These are phyloP conservation scores for Gavialis gangeticus DNA, from an alignment of 2,113 vertebrate species.

Conservation along the genomic window DNA sequence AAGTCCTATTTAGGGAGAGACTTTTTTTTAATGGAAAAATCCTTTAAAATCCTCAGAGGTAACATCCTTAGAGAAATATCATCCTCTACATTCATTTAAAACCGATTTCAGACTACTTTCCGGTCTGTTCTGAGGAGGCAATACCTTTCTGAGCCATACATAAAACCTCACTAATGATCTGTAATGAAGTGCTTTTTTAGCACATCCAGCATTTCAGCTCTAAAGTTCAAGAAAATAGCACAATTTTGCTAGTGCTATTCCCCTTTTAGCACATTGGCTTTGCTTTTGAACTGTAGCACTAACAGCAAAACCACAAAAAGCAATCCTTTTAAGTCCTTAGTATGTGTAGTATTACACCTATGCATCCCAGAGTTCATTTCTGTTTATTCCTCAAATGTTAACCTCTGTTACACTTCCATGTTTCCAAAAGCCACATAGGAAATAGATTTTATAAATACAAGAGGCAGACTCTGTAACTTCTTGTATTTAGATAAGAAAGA, in stretches of 20 bases:
- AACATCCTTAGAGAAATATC: slow-evolving; percentile 63
- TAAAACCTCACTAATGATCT: slow-evolving; percentile 77
- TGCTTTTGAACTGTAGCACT: slow-evolving; percentile 62
- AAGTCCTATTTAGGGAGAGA: slow-evolving; percentile 67
- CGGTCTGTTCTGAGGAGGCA: slow-evolving; percentile 60
- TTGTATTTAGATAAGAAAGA: slow-evolving; percentile 74
- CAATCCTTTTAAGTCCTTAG: neutral
- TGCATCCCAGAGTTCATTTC: neutral
- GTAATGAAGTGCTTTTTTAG: slow-evolving; percentile 78
- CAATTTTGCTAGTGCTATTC: slow-evolving; percentile 62
- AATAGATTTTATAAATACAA: slow-evolving; percentile 65
- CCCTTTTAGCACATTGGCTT: slow-evolving; percentile 63
- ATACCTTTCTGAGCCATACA: slow-evolving; percentile 70
- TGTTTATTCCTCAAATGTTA: slow-evolving; percentile 29
- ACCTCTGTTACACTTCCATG: slow-evolving; percentile 24
- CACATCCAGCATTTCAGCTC: slow-evolving; percentile 74
- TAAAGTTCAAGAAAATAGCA: slow-evolving; percentile 75
- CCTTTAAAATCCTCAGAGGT: slow-evolving; percentile 60
- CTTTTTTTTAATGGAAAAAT: slow-evolving; percentile 65
- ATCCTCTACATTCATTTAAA: slow-evolving; percentile 72
- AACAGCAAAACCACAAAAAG: slow-evolving; percentile 12
- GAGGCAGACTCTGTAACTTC: slow-evolving; percentile 46
- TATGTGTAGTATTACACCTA: neutral
- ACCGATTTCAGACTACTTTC: slow-evolving; percentile 64
- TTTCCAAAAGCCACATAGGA: slow-evolving; percentile 33